These are phyloP conservation scores for Enteromius mattozi DNA, from an alignment of 2,797 vertebrate genomes.

Conservation along the genomic window DNA sequence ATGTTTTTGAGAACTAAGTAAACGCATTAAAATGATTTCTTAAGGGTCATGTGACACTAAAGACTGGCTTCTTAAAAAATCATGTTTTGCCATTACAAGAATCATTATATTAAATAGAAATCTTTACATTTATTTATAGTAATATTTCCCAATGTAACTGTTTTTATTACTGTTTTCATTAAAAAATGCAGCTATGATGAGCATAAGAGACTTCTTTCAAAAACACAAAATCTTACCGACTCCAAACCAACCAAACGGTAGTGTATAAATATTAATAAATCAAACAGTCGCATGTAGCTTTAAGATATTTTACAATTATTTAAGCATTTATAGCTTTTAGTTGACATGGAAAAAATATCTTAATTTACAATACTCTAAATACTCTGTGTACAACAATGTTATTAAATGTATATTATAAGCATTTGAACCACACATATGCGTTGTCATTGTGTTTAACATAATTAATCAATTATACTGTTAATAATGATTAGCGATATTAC, in stretches of 20 bases:
- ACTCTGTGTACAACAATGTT: neutral
- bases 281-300: neutral
- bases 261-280: neutral
- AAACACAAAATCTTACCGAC: slow-evolving; percentile 1
- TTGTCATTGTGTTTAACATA: neutral
- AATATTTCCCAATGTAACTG: neutral
- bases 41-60: neutral
- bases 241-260: neutral
- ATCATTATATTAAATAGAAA: neutral
- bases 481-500: neutral
- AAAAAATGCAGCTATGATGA: slow-evolving; percentile 3
- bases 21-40: neutral
- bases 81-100: neutral
- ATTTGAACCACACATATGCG: neutral
- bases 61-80: neutral
- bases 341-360: neutral
- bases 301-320: neutral
- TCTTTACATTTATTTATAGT: neutral
- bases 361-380: neutral
- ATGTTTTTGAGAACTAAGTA: neutral
- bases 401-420: neutral
- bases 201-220: slow-evolving; percentile 2
- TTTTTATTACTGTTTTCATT: slow-evolving; percentile 4
- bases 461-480: neutral
- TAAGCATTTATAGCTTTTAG: neutral